Percentiles rank a stretch among this genome's conserved stretches.
These are phyloP conservation scores for Chrysogorgia sp. DNA, from an alignment of 92 coral and sea anemone genomes.

Conservation along the genomic window DNA sequence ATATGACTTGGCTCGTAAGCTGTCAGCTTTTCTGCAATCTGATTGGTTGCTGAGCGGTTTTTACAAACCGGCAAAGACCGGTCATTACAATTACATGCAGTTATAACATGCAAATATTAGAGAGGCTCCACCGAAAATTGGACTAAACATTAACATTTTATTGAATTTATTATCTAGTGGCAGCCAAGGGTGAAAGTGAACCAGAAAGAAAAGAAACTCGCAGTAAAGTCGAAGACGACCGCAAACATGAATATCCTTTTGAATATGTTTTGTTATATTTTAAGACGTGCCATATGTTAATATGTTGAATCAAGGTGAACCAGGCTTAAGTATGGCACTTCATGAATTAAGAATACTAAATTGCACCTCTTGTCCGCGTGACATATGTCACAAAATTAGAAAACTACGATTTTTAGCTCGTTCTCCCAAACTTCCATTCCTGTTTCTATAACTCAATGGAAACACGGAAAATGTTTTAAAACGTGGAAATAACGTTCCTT, in stretches of 20 bases:
- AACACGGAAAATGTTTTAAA: too few species aligned
- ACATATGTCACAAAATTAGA: too few species aligned
- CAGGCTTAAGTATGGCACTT: too few species aligned
- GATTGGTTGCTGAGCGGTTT: not conserved
- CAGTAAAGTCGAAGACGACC: constrained; percentile 95
- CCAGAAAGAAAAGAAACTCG: constrained; percentile 97
- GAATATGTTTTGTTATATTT: not conserved
- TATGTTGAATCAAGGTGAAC: too few species aligned
- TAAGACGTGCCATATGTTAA: too few species aligned
- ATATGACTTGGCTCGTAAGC: not conserved
- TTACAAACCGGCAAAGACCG: too few species aligned
- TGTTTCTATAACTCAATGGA: too few species aligned
- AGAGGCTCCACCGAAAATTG: not conserved
- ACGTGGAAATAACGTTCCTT: too few species aligned
- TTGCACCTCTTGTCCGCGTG: too few species aligned
- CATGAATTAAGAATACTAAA: too few species aligned
- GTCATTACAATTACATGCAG: not conserved
- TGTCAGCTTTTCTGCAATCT: not conserved
- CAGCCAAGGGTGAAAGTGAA: constrained; percentile 98
- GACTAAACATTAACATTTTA: constrained; percentile 2
- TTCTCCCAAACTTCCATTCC: too few species aligned
- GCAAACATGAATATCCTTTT: constrained; percentile 99
- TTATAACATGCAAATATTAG: not conserved
- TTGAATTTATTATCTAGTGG: constrained; percentile 66
- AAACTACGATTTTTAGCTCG: too few species aligned